Conservation (phyloP, 2,113 vertebrate genomes). For the Cyprinodon tularosa region DNA sequence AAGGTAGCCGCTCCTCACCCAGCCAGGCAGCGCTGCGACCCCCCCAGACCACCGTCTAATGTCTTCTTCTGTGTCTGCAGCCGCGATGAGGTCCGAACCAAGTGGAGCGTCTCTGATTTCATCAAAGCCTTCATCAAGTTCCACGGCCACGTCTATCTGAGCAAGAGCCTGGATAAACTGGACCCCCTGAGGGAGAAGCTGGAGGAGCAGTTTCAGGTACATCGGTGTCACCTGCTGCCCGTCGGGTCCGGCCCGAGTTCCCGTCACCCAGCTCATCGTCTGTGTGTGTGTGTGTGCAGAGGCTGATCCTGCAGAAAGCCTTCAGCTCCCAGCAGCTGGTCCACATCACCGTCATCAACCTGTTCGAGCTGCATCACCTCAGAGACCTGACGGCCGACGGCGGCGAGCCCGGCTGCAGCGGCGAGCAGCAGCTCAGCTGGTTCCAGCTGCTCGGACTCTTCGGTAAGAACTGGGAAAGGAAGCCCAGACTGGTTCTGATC, state of each 20-base stretch:
- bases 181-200: constrained; percentile 91
- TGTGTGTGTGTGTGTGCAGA: constrained; percentile 73
- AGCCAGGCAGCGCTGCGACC: too few relatives aligned
- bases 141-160: constrained; percentile 97
- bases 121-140: constrained; percentile 99
- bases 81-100: constrained; percentile 95
- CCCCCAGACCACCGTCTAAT: too few relatives aligned
- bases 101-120: constrained; percentile 96
- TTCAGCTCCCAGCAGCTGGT: constrained; percentile 98
- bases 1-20: constrained; percentile 78
- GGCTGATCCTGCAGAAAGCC: constrained; percentile 92
- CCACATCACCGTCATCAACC: constrained; percentile 96
- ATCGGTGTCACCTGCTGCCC: neutral
- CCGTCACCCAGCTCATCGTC: neutral
- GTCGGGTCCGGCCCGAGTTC: too few relatives aligned
- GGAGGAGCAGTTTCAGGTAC: constrained; percentile 98
- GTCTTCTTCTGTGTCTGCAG: constrained; percentile 66
- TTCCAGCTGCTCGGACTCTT: constrained; percentile 94
- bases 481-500: neutral
- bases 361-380: constrained; percentile 97
- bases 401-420: constrained; percentile 83
- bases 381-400: constrained; percentile 88
- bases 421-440: constrained; percentile 90
- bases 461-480: constrained; percentile 80
- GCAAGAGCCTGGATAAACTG: constrained; percentile 93